Evolutionary conservation across 2,113 vertebrate genomes (phyloP).

Genomic region (Hylia prasina): DNA sequence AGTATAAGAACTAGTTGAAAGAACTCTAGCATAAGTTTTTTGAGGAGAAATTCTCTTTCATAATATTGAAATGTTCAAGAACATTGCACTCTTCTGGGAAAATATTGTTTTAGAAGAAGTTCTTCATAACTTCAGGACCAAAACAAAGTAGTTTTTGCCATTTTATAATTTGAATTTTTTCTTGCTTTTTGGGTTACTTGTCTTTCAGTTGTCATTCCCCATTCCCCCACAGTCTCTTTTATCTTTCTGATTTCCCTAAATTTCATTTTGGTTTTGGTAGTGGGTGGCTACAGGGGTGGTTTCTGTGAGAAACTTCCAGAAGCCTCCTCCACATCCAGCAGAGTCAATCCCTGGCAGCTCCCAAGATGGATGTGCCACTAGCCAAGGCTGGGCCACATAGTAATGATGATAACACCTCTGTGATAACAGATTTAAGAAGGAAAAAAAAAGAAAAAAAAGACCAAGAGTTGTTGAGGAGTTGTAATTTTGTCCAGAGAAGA

Average conservation of each 20-base stretch:
- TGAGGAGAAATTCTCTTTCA: not conserved
- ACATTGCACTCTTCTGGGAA: not conserved
- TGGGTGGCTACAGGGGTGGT: rapidly evolving
- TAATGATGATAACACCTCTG: not conserved
- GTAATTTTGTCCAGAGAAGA: not conserved
- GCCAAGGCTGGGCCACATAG: no score
- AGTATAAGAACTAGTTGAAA: not conserved
- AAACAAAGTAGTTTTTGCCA: not conserved
- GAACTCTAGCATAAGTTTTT: not conserved
- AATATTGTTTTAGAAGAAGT: not conserved
- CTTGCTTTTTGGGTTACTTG: not conserved
- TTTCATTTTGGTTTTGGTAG: not conserved
- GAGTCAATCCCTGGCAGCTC: not conserved
- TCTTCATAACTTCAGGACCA: not conserved
- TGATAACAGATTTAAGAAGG: not conserved
- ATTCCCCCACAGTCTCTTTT: not conserved
- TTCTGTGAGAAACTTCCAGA: not conserved
- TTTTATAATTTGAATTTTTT: not conserved
- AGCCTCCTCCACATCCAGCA: not conserved
- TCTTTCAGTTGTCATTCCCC: rapidly evolving
- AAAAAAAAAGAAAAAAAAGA: not conserved
- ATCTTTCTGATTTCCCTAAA: not conserved
- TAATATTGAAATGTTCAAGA: not conserved
- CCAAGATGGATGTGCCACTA: not conserved
- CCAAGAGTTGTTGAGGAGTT: not conserved